Evolutionary conservation across 2,888 invertebrate genomes (phyloP).

Genomic region (Isoperla grammatica): DNA sequence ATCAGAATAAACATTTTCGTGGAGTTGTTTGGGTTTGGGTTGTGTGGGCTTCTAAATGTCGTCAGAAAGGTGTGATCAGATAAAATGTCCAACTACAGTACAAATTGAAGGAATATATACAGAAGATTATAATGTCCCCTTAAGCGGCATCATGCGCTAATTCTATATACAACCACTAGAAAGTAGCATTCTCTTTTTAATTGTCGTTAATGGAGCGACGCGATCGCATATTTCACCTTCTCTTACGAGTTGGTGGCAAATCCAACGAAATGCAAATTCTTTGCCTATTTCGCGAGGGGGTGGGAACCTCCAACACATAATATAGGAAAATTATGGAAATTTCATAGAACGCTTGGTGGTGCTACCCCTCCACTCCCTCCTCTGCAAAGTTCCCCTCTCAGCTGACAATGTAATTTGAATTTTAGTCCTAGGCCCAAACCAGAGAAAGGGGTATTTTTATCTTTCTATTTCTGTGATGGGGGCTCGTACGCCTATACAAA

Average conservation of each 20-base stretch:
- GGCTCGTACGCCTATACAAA: neutral
- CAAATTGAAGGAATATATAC: too few relatives aligned
- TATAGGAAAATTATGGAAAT: slow-evolving; percentile 6
- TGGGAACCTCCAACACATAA: neutral
- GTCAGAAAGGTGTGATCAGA: too few relatives aligned
- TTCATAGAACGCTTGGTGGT: neutral
- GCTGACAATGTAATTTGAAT: slow-evolving; percentile 1
- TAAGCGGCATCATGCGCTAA: too few relatives aligned
- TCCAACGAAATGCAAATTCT: slow-evolving; percentile 3
- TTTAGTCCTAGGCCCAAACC: neutral
- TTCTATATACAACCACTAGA: too few relatives aligned
- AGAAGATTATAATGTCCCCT: too few relatives aligned
- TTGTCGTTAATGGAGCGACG: neutral
- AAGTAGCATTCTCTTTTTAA: neutral
- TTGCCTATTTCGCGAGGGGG: neutral
- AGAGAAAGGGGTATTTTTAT: neutral
- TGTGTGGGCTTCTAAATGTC: too few relatives aligned
- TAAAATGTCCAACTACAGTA: too few relatives aligned
- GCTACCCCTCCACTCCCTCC: neutral
- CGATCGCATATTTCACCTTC: neutral
- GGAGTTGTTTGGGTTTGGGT: too few relatives aligned
- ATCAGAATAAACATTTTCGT: too few relatives aligned
- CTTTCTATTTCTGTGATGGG: neutral
- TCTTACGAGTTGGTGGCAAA: neutral
- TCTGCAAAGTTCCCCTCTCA: neutral